Base-by-base conservation (phyloP, 2,113 vertebrate genomes). In the Anser brachyrhynchus region DNA sequence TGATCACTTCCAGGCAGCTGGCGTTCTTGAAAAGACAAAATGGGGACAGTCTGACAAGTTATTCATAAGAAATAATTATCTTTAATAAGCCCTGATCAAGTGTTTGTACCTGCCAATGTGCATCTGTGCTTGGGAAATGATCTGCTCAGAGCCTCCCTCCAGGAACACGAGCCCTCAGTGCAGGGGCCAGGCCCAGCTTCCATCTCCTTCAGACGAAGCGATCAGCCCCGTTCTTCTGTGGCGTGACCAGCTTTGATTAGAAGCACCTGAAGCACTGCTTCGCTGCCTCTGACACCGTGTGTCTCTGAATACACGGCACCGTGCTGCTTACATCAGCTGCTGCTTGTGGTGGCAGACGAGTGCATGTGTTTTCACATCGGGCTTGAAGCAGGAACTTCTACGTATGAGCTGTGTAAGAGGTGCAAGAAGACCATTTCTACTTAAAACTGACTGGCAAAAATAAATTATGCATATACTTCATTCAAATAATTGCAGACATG, bases 81-180 rank as follows among this genome's bases (percentile, higher is more conserved):
- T 54, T 54, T 29, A 43, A 67, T 44, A 61, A 43, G 43, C 15
- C 3, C n/a, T 15, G n/a, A 0, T 5, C 2, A 0, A 37, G n/a
- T 11, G 39, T 46, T 39, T 66, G 51, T 25, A 57, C 10, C 1
- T 18, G 35, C 35, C 64, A 66, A n/a, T 4, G 19, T 7, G 26
- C 10, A 4, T 51, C 44, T 57, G 57, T 1, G 4, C 33, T 15
- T 21, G 51, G 51, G 28, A 52, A 25, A 39, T 1, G 19, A 29
- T 58, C 65, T 52, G 33, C 43, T 54, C 65, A 29, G n/a, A 28
- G 15, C 29, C 54, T 82, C 65, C 10, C 31, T 87, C 21, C 54
- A 72, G 76, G 58, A 54, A 25, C 5, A 11, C 1, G 26, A 76
- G 29, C 8, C 41, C 41, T 7, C 0, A 3, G 58, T 1, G 2